Evolutionary conservation across 2,113 vertebrate species (phyloP).

Genomic region (Entomyzon cyanotis): DNA sequence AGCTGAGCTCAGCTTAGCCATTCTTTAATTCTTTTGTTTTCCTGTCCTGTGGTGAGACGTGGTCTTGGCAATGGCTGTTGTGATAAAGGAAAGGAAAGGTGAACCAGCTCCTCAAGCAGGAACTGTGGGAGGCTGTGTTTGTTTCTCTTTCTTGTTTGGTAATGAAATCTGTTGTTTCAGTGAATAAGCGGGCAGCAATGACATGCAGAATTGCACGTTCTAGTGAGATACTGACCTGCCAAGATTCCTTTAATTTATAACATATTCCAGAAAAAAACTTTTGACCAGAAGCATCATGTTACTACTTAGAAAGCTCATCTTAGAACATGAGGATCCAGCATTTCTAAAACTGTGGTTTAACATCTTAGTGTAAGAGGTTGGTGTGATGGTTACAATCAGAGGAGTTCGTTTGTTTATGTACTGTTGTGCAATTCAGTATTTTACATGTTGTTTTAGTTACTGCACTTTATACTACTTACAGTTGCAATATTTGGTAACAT

Average conservation of each 20-base stretch:
- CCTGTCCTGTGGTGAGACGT: slow-evolving; percentile 39
- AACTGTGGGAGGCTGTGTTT: slow-evolving; percentile 72
- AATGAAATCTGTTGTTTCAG: slow-evolving; percentile 67
- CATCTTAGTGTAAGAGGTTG: neutral
- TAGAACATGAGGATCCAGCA: slow-evolving; percentile 30
- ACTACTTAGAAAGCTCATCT: slow-evolving; percentile 46
- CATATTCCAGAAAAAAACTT: slow-evolving; percentile 67
- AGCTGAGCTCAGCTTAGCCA: slow-evolving; percentile 51
- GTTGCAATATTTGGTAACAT: neutral
- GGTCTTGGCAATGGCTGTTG: slow-evolving; percentile 60
- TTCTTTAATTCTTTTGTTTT: slow-evolving; percentile 59
- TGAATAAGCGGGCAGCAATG: slow-evolving; percentile 64
- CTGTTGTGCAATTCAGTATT: neutral
- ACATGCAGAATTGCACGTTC: slow-evolving; percentile 77
- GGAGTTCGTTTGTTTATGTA: neutral
- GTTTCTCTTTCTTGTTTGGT: slow-evolving; percentile 76
- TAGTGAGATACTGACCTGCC: slow-evolving; percentile 63
- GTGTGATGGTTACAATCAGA: neutral
- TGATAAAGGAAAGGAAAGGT: slow-evolving; percentile 73
- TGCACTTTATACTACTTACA: neutral
- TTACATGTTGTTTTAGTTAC: neutral
- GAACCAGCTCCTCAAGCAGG: slow-evolving; percentile 68
- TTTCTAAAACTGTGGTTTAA: slow-evolving; percentile 23
- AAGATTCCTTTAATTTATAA: slow-evolving; percentile 76
- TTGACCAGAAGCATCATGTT: slow-evolving; percentile 62